phyloP scores from a whole-genome alignment of 1,140 invertebrate genomes.

The Drosophila ananassae region DNA sequence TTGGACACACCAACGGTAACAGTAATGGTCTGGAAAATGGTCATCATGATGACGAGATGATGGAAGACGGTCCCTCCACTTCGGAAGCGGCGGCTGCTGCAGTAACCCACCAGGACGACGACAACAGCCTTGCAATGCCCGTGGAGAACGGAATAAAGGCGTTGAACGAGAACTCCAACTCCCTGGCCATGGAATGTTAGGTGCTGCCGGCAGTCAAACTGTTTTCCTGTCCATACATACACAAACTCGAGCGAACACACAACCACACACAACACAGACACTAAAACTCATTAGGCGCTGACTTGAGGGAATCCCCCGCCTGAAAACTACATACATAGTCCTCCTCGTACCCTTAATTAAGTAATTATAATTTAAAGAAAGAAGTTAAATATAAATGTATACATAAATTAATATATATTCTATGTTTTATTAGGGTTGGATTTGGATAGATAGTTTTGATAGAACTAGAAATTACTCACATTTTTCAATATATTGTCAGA shows the following conservation, averaged over 20 bases:
- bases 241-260: conserved; percentile 16
- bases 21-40: conserved; percentile 58
- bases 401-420: conserved; percentile 51
- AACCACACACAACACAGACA: conserved; percentile 3
- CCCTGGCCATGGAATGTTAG: conserved; percentile 83
- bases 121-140: conserved; percentile 77
- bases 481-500: too few relatives aligned
- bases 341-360: conserved; percentile 55
- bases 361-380: conserved; percentile 64
- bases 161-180: conserved; percentile 83
- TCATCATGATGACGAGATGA: conserved; percentile 50
- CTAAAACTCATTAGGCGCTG: conserved; percentile 19
- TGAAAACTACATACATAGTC: conserved; percentile 2
- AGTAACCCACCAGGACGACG: conserved; percentile 55
- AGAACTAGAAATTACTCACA: too few relatives aligned
- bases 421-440: neutral
- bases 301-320: conserved; percentile 20
- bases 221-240: conserved; percentile 16
- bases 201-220: conserved; percentile 24
- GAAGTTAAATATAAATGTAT: conserved; percentile 57
- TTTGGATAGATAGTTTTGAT: too few relatives aligned
- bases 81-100: conserved; percentile 29
- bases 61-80: conserved; percentile 54
- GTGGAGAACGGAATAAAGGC: conserved; percentile 75
- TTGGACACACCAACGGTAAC: conserved; percentile 84